These are phyloP conservation scores for Aphelenchoides avenae DNA, from an alignment of 1,140 invertebrate genomes.

Conservation along the genomic window DNA sequence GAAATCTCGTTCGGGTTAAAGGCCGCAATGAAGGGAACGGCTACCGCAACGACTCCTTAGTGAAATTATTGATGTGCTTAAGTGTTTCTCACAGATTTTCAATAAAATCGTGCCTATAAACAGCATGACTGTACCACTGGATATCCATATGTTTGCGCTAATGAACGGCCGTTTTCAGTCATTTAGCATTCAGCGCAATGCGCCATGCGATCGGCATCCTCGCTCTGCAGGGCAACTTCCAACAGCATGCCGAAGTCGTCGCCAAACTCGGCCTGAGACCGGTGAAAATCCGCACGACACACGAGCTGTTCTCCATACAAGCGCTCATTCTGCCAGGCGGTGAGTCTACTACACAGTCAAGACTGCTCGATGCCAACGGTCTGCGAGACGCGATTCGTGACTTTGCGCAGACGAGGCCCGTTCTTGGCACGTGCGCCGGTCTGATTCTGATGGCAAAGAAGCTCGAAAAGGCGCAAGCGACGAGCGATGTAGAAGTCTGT, in stretches of 20 bases:
- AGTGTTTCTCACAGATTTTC: no score
- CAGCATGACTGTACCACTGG: not conserved
- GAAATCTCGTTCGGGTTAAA: constrained; percentile 2
- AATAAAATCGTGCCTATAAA: not conserved
- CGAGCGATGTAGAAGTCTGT: not conserved
- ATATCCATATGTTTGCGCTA: no score
- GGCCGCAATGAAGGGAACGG: constrained; percentile 5
- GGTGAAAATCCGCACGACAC: not conserved
- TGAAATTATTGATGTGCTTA: no score
- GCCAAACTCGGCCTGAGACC: not conserved
- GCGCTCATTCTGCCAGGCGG: constrained; percentile 4
- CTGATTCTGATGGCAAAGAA: constrained; percentile 12
- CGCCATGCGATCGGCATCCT: constrained; percentile 2
- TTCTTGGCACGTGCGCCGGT: constrained; percentile 10
- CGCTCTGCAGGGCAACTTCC: constrained; percentile 2
- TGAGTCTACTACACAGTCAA: constrained; percentile 1
- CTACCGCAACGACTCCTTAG: no score
- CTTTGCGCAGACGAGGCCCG: constrained; percentile 1
- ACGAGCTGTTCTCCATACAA: not conserved
- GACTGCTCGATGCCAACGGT: not conserved
- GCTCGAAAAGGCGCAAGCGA: no score
- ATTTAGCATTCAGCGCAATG: not conserved
- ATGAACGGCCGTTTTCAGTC: not conserved
- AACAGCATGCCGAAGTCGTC: constrained; percentile 1
- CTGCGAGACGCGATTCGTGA: not conserved